Evolutionary conservation across 92 coral and sea anemone genomes (phyloP), one percentile per base, ranked within the genome.

Genomic region (Epizoanthus ramosus): DNA sequence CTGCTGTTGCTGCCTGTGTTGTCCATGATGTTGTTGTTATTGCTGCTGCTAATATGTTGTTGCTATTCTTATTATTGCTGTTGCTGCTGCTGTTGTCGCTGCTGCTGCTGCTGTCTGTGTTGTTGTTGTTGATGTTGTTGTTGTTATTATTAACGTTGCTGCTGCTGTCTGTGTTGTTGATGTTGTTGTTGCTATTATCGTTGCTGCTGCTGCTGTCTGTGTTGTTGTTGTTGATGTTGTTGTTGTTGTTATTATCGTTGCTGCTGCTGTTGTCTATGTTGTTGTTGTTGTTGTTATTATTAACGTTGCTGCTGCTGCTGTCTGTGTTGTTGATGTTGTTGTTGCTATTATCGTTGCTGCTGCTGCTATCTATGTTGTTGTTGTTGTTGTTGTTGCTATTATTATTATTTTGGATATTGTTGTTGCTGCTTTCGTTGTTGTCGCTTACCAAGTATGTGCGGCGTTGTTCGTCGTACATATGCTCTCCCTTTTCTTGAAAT

Each of bases 401-500:
- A 10, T 16, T 73, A 17, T 25, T 71, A 33, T 37, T 16, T 35
- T 22, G 13, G 22, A 2, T 73, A 10, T 15, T 63, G 69, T 63
- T 8, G 24, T 15, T n/a, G n/a, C 43, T 37, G 43, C 43, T 35
- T 15, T 74, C n/a, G 19, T 33, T 52, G 50, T 73, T 24, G 54
- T 73, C 9, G 16, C 87, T 63, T 33, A 92, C 95, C 91, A 83
- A 82, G 75, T 89, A 84, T 10, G 91, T 87, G 64, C 87, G 90
- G 28, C 89, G 87, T 19, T 87, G 93, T 43, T 93, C 98, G 13
- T 91, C 94, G 5, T 86, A 64, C 61, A 79, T 84, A 35, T 87
- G 90, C 21, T 91, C 95, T 45, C 84, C 85, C 60, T 85, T 84
- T 18, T 86, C 80, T 63, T 91, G 94, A 50, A 93, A 84, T 72